Evolutionary conservation across 1,140 invertebrate genomes (phyloP).

Genomic region (Nasonia longicornis): DNA sequence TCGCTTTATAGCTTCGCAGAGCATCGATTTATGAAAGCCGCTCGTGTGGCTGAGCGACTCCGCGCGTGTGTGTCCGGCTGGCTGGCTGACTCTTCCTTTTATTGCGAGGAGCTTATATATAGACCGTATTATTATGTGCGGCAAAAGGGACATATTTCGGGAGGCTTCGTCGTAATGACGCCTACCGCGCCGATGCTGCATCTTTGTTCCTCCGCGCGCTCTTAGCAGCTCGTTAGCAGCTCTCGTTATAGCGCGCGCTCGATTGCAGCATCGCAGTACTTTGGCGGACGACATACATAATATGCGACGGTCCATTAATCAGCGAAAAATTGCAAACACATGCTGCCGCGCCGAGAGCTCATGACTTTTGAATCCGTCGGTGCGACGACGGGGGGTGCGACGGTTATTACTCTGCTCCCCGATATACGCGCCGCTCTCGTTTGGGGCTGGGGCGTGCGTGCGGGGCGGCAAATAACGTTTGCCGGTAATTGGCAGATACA

Average conservation of each 20-base stretch:
- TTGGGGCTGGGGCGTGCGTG: not conserved
- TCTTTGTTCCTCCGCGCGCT: no score
- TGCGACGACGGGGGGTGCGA: not conserved
- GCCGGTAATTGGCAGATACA: constrained; percentile 26
- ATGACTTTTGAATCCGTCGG: constrained; percentile 1
- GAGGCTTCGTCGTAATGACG: no score
- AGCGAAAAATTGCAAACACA: not conserved
- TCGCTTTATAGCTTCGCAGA: constrained; percentile 13
- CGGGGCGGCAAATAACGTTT: constrained; percentile 14
- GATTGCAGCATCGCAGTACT: not conserved
- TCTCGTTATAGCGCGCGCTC: not conserved
- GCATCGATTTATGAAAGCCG: constrained; percentile 16
- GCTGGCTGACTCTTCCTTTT: not conserved
- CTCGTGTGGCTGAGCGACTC: not conserved
- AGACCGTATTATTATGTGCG: not conserved
- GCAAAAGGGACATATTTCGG: not conserved
- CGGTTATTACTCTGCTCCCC: not conserved
- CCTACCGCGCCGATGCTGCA: not conserved
- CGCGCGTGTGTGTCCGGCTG: no score
- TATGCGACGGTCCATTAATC: not conserved
- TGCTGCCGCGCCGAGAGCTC: not conserved
- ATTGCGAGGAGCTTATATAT: not conserved
- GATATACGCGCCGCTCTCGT: not conserved
- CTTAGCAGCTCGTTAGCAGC: not conserved
- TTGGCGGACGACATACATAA: not conserved